Percentiles rank a stretch among this genome's conserved stretches.
These are phyloP conservation scores for Bostrychus sinensis DNA, from an alignment of 2,113 vertebrate genomes.

Conservation along the genomic window DNA sequence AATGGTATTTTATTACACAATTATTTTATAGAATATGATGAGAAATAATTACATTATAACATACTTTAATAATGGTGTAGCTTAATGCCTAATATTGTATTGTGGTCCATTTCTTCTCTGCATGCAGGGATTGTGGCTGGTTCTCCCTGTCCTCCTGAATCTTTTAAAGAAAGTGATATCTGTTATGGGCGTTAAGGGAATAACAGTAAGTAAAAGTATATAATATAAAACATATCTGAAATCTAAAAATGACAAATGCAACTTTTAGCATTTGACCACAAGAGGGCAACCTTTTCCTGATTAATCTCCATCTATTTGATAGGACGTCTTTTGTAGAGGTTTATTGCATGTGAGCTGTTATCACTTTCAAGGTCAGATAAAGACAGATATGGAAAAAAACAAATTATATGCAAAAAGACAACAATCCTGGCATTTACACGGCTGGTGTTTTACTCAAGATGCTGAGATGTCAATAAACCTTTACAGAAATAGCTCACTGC, in stretches of 20 bases:
- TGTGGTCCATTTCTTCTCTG: background rate
- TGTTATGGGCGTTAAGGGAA: constrained; percentile 77
- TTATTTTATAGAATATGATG: background rate
- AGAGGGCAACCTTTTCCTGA: constrained; percentile 36
- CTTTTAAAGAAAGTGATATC: constrained; percentile 76
- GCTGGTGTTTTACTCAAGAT: background rate
- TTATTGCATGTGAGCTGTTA: constrained; percentile 63
- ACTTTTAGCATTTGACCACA: constrained; percentile 12
- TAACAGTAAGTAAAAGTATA: constrained; percentile 81
- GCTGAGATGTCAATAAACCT: background rate
- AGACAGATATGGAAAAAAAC: constrained; percentile 46
- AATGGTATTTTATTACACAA: too few relatives aligned
- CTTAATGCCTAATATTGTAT: background rate
- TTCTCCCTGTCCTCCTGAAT: constrained; percentile 85
- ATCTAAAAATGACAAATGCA: background rate
- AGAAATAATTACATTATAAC: background rate
- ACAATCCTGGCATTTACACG: background rate
- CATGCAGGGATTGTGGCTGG: constrained; percentile 86
- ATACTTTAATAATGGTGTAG: background rate
- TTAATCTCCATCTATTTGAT: background rate
- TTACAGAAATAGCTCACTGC: background rate
- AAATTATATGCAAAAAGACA: constrained; percentile 35
- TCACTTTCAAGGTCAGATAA: constrained; percentile 46
- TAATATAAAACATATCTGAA: background rate
- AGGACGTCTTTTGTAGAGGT: constrained; percentile 33